phyloP scores from a whole-genome alignment of 1,140 invertebrate species.

The Sweltsa coloradensis region DNA sequence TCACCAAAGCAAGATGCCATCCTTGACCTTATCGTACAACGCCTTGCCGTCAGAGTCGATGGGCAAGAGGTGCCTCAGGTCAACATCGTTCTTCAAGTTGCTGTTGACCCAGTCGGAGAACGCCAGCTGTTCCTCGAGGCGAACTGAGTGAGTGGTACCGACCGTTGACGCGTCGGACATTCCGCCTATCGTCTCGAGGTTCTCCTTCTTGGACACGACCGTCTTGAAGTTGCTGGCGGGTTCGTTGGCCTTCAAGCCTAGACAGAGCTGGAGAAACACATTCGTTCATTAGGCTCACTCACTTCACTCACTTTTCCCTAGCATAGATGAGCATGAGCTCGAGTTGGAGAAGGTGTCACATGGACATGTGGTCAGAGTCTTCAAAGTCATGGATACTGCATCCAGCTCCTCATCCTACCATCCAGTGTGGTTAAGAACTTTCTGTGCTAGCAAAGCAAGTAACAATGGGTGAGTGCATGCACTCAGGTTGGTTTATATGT shows the following conservation, averaged over 20 bases:
- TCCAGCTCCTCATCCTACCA: too few species aligned
- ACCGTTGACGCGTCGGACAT: slow-evolving; percentile 92
- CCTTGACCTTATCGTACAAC: slow-evolving; percentile 88
- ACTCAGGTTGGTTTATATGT: too few species aligned
- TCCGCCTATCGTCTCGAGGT: slow-evolving; percentile 82
- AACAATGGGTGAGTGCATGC: too few species aligned
- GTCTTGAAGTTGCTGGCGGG: slow-evolving; percentile 79
- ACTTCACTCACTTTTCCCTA: neutral
- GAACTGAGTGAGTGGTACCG: slow-evolving; percentile 85
- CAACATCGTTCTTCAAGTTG: slow-evolving; percentile 77
- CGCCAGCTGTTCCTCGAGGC: slow-evolving; percentile 92
- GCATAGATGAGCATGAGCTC: neutral
- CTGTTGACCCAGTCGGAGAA: slow-evolving; percentile 98
- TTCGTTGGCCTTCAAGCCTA: slow-evolving; percentile 80
- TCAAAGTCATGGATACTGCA: too few species aligned
- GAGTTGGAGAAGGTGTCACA: neutral
- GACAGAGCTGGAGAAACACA: slow-evolving; percentile 53
- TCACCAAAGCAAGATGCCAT: slow-evolving; percentile 94
- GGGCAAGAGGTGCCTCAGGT: slow-evolving; percentile 80
- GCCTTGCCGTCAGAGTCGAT: slow-evolving; percentile 81
- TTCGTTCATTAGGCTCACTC: neutral
- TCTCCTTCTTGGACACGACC: slow-evolving; percentile 84
- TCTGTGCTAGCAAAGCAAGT: too few species aligned
- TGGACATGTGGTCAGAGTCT: too few species aligned
- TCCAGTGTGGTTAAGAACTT: too few species aligned